These are phyloP conservation scores for Andrena praecox DNA, from an alignment of 2,888 invertebrate genomes.

Conservation along the genomic window DNA sequence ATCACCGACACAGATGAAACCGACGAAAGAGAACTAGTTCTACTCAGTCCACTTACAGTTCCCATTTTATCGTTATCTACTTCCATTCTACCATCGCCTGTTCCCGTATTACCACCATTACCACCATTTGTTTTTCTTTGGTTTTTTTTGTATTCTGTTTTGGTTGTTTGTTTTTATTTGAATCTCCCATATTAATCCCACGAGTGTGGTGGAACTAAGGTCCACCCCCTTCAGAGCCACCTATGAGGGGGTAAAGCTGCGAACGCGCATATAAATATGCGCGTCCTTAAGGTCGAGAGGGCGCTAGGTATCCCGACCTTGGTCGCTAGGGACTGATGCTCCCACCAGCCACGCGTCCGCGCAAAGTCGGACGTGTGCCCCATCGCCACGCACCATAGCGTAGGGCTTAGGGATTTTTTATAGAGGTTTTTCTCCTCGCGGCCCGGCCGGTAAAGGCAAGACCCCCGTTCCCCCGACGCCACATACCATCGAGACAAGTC, in stretches of 20 bases:
- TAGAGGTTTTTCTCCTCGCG: neutral
- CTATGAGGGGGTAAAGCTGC: neutral
- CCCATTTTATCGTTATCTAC: neutral
- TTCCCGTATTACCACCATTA: neutral
- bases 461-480: neutral
- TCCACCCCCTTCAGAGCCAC: neutral
- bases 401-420: neutral
- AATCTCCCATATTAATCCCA: neutral
- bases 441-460: neutral
- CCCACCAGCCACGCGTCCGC: neutral
- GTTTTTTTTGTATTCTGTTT: neutral
- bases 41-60: neutral
- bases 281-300: neutral
- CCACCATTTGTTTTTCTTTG: too few species aligned
- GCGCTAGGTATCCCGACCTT: neutral
- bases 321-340: neutral
- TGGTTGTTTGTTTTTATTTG: neutral
- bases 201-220: neutral
- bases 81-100: neutral
- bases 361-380: neutral
- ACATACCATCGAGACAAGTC: neutral
- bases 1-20: too few species aligned
- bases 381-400: neutral
- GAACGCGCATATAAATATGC: fast-evolving
- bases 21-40: neutral